These are phyloP conservation scores for Laterallus jamaicensis DNA, from an alignment of 2,113 vertebrate species.

Conservation along the genomic window DNA sequence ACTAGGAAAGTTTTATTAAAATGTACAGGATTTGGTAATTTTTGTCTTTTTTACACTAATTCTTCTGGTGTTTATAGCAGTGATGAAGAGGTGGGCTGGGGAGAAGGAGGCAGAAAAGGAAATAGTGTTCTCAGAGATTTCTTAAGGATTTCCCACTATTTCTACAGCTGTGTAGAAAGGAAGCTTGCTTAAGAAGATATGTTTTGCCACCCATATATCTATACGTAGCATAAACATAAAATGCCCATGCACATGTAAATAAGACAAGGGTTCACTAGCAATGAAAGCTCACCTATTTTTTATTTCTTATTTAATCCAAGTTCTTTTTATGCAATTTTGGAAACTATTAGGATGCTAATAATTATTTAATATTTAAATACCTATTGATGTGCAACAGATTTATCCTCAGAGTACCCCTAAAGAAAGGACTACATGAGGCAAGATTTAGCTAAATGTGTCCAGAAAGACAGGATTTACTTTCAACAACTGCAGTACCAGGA, in stretches of 20 bases:
- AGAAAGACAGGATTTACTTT: neutral
- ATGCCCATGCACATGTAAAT: fast-evolving
- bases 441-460: neutral
- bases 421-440: neutral
- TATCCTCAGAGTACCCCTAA: neutral
- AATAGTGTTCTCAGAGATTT: neutral
- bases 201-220: neutral
- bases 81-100: neutral
- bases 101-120: neutral
- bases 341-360: neutral
- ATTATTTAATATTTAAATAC: neutral
- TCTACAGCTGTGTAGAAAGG: neutral
- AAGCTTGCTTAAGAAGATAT: neutral
- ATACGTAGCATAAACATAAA: neutral
- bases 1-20: neutral
- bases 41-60: neutral
- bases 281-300: neutral
- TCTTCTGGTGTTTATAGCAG: neutral
- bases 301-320: neutral
- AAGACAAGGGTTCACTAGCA: neutral
- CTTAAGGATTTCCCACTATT: neutral
- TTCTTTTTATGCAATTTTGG: neutral
- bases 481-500: neutral
- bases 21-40: neutral
- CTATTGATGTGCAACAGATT: neutral